Percentiles rank a stretch among this genome's conserved stretches.
Evolutionary conservation across 2,888 invertebrate species (phyloP).

Genomic region (Zygaena filipendulae): DNA sequence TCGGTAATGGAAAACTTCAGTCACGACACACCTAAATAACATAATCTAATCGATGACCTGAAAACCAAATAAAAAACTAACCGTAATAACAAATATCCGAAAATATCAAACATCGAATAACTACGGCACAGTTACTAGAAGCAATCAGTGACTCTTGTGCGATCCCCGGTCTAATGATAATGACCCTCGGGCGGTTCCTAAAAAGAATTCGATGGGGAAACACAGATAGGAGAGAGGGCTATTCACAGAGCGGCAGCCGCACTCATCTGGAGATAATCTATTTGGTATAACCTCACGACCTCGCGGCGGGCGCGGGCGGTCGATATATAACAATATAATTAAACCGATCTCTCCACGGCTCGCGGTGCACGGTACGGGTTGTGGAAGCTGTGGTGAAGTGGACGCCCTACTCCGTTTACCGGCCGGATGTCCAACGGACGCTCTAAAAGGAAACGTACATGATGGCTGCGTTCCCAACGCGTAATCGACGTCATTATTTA

Average conservation of each 20-base stretch:
- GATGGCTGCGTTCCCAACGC: constrained; percentile 42
- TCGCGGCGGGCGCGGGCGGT: constrained; percentile 35
- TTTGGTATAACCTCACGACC: constrained; percentile 67
- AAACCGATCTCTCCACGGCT: constrained; percentile 49
- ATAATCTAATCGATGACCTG: background rate
- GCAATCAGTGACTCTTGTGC: constrained; percentile 48
- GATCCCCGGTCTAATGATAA: constrained; percentile 40
- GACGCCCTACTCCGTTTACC: constrained; percentile 24
- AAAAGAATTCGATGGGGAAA: constrained; percentile 47
- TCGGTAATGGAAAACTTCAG: too few species aligned
- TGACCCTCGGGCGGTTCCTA: constrained; percentile 32
- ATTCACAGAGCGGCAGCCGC: constrained; percentile 43
- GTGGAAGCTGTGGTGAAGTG: constrained; percentile 10
- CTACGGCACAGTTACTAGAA: too few species aligned
- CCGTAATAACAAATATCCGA: too few species aligned
- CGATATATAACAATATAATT: constrained; percentile 66
- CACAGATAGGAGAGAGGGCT: constrained; percentile 39
- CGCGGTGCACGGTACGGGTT: too few species aligned
- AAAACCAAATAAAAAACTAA: too few species aligned
- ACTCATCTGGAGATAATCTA: constrained; percentile 61
- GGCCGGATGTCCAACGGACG: constrained; percentile 49
- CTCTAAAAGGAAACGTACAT: constrained; percentile 47
- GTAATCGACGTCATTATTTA: constrained; percentile 53
- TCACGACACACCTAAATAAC: constrained; percentile 1
- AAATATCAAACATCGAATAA: too few species aligned